These are phyloP conservation scores for Megaleporinus macrocephalus DNA, from an alignment of 2,113 vertebrate species.

Conservation along the genomic window DNA sequence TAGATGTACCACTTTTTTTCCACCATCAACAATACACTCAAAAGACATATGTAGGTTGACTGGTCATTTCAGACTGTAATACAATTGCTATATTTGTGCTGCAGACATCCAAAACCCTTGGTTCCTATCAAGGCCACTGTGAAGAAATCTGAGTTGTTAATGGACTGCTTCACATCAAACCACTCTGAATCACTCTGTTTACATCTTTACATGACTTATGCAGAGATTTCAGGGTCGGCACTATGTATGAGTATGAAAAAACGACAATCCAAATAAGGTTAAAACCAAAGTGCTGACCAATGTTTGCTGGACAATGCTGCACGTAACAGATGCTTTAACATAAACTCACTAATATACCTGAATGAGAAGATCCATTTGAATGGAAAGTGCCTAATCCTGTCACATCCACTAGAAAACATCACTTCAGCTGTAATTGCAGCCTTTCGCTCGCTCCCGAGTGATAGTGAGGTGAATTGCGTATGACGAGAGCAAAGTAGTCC, in stretches of 20 bases:
- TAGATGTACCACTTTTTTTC: too few species aligned
- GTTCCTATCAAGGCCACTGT: too few species aligned
- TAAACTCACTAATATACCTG: slow-evolving; percentile 46
- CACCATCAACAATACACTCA: too few species aligned
- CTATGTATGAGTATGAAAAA: neutral
- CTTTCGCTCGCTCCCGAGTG: slow-evolving; percentile 36
- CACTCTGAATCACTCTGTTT: too few species aligned
- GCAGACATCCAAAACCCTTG: too few species aligned
- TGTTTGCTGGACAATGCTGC: slow-evolving; percentile 12
- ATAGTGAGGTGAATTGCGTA: slow-evolving; percentile 49
- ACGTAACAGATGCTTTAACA: slow-evolving; percentile 34
- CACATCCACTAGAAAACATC: slow-evolving; percentile 49
- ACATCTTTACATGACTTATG: too few species aligned
- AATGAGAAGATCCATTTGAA: slow-evolving; percentile 42
- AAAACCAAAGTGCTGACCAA: slow-evolving; percentile 36
- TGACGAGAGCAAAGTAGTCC: slow-evolving; percentile 54
- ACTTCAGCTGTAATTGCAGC: slow-evolving; percentile 32
- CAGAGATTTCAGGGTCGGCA: too few species aligned
- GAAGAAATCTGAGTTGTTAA: too few species aligned
- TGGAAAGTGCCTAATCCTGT: slow-evolving; percentile 43
- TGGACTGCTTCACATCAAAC: too few species aligned
- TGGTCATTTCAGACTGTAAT: too few species aligned
- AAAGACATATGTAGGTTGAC: too few species aligned
- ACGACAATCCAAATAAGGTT: slow-evolving; percentile 37
- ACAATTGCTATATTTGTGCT: too few species aligned